phyloP scores from a whole-genome alignment of 1,140 invertebrate genomes.

The Pollicipes pollicipes region DNA sequence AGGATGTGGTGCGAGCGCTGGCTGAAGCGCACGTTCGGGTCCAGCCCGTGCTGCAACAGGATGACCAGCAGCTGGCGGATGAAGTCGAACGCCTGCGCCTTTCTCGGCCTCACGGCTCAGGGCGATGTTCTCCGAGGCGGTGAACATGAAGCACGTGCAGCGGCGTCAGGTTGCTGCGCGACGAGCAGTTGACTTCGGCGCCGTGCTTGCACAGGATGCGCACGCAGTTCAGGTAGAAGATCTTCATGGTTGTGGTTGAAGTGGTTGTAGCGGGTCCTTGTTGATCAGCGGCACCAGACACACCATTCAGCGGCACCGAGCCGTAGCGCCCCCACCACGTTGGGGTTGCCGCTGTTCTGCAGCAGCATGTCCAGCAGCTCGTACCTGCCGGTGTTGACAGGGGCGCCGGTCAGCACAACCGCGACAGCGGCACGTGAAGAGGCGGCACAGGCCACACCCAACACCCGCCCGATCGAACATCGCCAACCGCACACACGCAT shows the following conservation, averaged over 20 bases:
- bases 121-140: conserved; percentile 51
- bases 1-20: conserved; percentile 44
- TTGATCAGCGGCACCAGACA: conserved; percentile 52
- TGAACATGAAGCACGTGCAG: conserved; percentile 52
- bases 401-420: no score
- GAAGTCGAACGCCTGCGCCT: conserved; percentile 32
- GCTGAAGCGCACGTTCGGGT: conserved; percentile 31
- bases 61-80: conserved; percentile 41
- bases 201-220: conserved; percentile 45
- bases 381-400: conserved; percentile 26
- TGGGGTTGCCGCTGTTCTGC: conserved; percentile 44
- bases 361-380: conserved; percentile 50
- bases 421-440: no score
- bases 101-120: conserved; percentile 37
- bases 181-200: conserved; percentile 52
- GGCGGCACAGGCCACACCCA: no score
- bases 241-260: conserved; percentile 56
- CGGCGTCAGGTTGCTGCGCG: conserved; percentile 45
- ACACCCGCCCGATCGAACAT: no score
- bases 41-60: conserved; percentile 45
- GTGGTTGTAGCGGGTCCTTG: conserved; percentile 50
- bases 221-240: conserved; percentile 53
- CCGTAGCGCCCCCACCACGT: conserved; percentile 50
- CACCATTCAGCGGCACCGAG: conserved; percentile 50
- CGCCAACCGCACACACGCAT: no score